Base-by-base conservation (phyloP, 2,888 invertebrate species). In the Aphrophora alni region DNA sequence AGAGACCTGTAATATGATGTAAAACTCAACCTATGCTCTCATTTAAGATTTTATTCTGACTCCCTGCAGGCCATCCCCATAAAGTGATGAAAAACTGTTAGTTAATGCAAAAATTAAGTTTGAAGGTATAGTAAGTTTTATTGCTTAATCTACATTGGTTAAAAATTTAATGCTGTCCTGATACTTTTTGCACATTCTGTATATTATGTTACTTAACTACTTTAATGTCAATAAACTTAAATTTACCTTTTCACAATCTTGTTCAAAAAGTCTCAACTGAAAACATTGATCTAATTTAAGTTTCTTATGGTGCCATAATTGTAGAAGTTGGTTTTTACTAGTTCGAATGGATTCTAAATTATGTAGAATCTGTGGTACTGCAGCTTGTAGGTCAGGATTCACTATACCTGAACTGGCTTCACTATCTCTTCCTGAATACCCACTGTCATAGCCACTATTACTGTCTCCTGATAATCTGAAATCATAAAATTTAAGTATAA, bases 261-360 rank as follows among this genome's bases (percentile, higher is more conserved):
- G 97, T 89, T 99, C 98, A 87, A 98, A 98, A 73, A 98, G 92
- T 75, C 98, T 91, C 85, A 98, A 91, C 88, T 99, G 98, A 87
- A 98, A 97, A 88, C 98, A 98, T 89, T 98, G 98, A 87, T 98
- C 98, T 83, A 99, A 91, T 88, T 98, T 96, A 86, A 95, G 92
- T 87, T 98, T 96, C 88, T 98, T 97, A 86, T 95, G 95, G 87
- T 97, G 97, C 98, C 98, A 99, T 80, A 97, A 90, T 86, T 97
- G 97, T 83, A 97, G 92, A 74, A 98, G 92, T 87, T 98, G 96
- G 87, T 97, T 95, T 87, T 98, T 96, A 0, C 96, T 95, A 5
- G 95, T 93, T 85, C 97, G 95, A 28, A 98, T 95, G 82, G 96
- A 94, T 86, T 96, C 94, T 78, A 96, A 91, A 88, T 96, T 95